Evolutionary conservation across 1,140 invertebrate genomes (phyloP).

Genomic region (Drosophila funebris): DNA sequence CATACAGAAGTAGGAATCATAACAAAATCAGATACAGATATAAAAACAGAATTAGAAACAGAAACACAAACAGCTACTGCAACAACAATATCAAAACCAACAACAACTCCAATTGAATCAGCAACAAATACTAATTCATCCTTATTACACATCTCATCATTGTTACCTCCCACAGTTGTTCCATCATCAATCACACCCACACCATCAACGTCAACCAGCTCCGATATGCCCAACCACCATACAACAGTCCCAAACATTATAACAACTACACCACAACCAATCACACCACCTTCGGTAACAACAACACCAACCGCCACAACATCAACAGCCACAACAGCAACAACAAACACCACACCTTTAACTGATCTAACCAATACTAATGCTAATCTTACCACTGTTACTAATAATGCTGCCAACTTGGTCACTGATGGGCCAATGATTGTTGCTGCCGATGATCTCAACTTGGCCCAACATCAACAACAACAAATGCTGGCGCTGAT

Average conservation of each 20-base stretch:
- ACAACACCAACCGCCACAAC: constrained; percentile 29
- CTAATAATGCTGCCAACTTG: constrained; percentile 71
- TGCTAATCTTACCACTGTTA: constrained; percentile 78
- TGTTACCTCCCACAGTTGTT: constrained; percentile 74
- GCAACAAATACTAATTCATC: constrained; percentile 69
- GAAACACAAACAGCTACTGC: constrained; percentile 5
- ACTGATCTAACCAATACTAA: constrained; percentile 79
- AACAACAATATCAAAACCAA: neutral
- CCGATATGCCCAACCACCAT: constrained; percentile 46
- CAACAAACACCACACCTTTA: constrained; percentile 41
- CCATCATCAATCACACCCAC: constrained; percentile 66
- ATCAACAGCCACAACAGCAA: constrained; percentile 32
- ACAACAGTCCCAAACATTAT: constrained; percentile 40
- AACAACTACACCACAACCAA: constrained; percentile 43
- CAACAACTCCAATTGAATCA: constrained; percentile 17
- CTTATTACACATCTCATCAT: constrained; percentile 75
- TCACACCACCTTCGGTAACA: constrained; percentile 34
- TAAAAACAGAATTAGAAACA: neutral
- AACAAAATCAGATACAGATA: neutral
- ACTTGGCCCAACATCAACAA: constrained; percentile 65
- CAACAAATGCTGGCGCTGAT: constrained; percentile 76
- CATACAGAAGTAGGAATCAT: constrained; percentile 3
- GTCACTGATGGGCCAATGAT: constrained; percentile 37
- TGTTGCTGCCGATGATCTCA: constrained; percentile 34
- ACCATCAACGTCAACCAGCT: constrained; percentile 36